Conservation (phyloP, 2,113 vertebrate species). For the Dicentrarchus labrax region DNA sequence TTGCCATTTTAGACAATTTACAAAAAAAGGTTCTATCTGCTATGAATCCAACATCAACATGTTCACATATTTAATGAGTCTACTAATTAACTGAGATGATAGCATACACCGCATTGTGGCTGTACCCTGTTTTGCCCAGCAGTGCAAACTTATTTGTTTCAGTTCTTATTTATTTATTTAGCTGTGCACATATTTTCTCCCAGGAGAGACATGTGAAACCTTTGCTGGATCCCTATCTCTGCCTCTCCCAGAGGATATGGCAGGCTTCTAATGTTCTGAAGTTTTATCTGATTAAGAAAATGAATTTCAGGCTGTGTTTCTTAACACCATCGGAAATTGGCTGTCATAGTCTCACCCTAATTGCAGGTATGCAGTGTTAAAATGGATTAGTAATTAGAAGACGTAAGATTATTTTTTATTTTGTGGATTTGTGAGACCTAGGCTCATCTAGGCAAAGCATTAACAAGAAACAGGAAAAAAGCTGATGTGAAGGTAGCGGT, state of each 20-base stretch:
- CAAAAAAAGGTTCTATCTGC: conserved; percentile 58
- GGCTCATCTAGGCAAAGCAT: conserved; percentile 3
- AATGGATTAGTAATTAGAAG: conserved; percentile 39
- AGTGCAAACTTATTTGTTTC: conserved; percentile 74
- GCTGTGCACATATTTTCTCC: conserved; percentile 67
- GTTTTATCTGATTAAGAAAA: conserved; percentile 77
- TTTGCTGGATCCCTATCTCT: conserved; percentile 72
- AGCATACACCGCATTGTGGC: conserved; percentile 56
- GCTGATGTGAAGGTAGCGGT: neutral
- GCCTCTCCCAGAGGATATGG: conserved; percentile 50
- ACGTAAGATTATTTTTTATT: neutral
- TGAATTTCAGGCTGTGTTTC: conserved; percentile 55
- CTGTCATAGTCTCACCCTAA: conserved; percentile 37
- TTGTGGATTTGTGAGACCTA: conserved; percentile 10
- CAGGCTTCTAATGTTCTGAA: conserved; percentile 66
- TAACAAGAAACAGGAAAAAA: neutral
- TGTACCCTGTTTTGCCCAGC: conserved; percentile 64
- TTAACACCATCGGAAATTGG: conserved; percentile 47
- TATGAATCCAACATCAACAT: conserved; percentile 70
- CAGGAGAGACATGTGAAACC: conserved; percentile 63
- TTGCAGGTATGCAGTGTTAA: conserved; percentile 46
- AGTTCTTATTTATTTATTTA: conserved; percentile 68
- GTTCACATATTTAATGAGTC: conserved; percentile 76
- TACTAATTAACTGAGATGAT: conserved; percentile 77
- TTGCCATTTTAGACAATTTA: conserved; percentile 78